A percentile compares a stretch with the other conserved stretches of the same genome.
These are phyloP conservation scores for Tinea pellionella DNA, from an alignment of 2,888 invertebrate genomes.

Conservation along the genomic window DNA sequence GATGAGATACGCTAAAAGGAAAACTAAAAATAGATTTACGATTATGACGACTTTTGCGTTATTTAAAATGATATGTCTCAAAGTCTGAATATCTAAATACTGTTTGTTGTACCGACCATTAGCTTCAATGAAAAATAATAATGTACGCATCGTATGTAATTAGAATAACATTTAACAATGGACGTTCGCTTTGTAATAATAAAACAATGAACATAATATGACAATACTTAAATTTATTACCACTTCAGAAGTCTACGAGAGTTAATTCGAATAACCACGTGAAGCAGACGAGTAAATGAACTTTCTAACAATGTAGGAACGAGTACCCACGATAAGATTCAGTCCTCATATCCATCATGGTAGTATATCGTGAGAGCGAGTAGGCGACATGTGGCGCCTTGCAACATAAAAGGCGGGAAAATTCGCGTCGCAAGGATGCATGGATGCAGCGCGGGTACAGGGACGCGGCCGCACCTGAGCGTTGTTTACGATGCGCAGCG, in stretches of 20 bases:
- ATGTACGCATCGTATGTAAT: too few relatives aligned
- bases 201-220: too few relatives aligned
- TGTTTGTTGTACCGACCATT: too few relatives aligned
- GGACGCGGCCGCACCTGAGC: constrained; percentile 15
- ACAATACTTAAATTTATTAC: too few relatives aligned
- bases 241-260: too few relatives aligned
- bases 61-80: too few relatives aligned
- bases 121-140: too few relatives aligned
- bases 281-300: not conserved
- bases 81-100: too few relatives aligned
- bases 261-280: too few relatives aligned
- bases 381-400: constrained; percentile 3
- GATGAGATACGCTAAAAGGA: constrained; percentile 6
- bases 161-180: too few relatives aligned
- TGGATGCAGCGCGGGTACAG: constrained; percentile 9
- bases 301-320: not conserved
- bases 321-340: not conserved
- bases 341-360: not conserved
- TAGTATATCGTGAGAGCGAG: not conserved
- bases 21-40: constrained; percentile 2
- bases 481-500: constrained; percentile 16
- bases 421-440: not conserved
- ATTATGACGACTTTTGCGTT: not conserved
- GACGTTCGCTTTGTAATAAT: too few relatives aligned
- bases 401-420: constrained; percentile 4